Percentiles rank a stretch among this genome's conserved stretches.
These are phyloP conservation scores for Folsomia manolachei DNA, from an alignment of 2,888 invertebrate genomes.

Conservation along the genomic window DNA sequence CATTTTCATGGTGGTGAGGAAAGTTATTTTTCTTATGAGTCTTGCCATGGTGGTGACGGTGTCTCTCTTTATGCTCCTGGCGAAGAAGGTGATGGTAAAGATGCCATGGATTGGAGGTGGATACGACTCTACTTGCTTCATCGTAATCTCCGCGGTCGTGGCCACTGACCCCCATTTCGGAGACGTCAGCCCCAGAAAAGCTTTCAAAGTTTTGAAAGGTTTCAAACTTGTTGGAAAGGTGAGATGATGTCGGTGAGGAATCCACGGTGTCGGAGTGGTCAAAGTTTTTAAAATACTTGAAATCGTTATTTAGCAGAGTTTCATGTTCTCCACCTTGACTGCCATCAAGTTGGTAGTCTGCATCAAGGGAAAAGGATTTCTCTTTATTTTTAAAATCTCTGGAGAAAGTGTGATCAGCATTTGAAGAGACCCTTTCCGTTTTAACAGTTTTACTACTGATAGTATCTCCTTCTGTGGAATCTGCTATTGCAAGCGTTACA, in stretches of 20 bases:
- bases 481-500: not conserved
- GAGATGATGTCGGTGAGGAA: not conserved
- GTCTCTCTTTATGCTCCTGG: constrained; percentile 9
- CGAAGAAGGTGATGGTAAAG: not conserved
- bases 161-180: not conserved
- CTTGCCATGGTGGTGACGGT: not conserved
- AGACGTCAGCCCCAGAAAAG: not conserved
- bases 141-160: constrained; percentile 13
- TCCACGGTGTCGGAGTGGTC: not conserved
- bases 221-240: not conserved
- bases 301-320: not conserved
- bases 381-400: not conserved
- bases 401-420: not conserved
- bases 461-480: not conserved
- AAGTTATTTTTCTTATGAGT: not conserved
- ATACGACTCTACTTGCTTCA: constrained; percentile 9
- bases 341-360: not conserved
- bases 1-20: not conserved
- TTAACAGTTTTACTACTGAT: not conserved
- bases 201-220: not conserved
- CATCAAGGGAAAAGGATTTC: not conserved
- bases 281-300: not conserved
- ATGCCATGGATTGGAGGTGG: no score
- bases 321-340: not conserved
- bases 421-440: not conserved